These are phyloP conservation scores for Sialia sialis DNA, from an alignment of 2,113 vertebrate genomes.

Conservation along the genomic window DNA sequence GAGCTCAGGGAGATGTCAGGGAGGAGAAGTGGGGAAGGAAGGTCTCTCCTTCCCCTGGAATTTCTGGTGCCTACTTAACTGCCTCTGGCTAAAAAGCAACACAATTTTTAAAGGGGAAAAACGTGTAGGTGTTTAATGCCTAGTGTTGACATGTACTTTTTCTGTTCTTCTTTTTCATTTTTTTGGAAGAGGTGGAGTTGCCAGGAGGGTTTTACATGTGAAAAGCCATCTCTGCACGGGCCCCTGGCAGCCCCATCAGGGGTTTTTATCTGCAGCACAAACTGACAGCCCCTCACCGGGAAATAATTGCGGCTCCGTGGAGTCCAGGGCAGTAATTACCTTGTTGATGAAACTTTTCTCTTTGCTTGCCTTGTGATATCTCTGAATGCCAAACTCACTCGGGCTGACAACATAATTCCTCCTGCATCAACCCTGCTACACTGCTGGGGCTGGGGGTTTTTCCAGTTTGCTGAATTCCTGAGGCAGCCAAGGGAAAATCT, in stretches of 20 bases:
- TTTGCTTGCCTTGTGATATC: neutral
- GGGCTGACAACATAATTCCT: conserved; percentile 24
- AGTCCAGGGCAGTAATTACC: conserved; percentile 41
- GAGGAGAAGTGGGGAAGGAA: neutral
- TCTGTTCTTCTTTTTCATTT: neutral
- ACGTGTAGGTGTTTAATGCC: neutral
- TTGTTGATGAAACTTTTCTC: conserved; percentile 38
- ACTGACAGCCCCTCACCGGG: neutral
- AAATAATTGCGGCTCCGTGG: neutral
- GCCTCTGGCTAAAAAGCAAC: neutral
- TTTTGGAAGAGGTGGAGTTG: neutral
- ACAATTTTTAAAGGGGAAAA: neutral
- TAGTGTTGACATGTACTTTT: neutral
- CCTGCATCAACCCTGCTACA: neutral
- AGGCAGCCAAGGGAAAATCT: neutral
- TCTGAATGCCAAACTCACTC: neutral
- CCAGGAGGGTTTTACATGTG: conserved; percentile 6
- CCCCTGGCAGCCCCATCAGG: neutral
- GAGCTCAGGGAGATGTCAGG: rapidly evolving
- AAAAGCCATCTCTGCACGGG: conserved; percentile 12
- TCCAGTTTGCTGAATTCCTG: neutral
- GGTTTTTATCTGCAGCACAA: neutral
- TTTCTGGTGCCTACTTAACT: neutral
- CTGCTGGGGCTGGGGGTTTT: neutral
- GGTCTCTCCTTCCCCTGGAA: neutral